Evolutionary conservation across 2,113 vertebrate species (phyloP), one percentile per base, ranked within the genome.

Genomic region (Aptenodytes forsteri): DNA sequence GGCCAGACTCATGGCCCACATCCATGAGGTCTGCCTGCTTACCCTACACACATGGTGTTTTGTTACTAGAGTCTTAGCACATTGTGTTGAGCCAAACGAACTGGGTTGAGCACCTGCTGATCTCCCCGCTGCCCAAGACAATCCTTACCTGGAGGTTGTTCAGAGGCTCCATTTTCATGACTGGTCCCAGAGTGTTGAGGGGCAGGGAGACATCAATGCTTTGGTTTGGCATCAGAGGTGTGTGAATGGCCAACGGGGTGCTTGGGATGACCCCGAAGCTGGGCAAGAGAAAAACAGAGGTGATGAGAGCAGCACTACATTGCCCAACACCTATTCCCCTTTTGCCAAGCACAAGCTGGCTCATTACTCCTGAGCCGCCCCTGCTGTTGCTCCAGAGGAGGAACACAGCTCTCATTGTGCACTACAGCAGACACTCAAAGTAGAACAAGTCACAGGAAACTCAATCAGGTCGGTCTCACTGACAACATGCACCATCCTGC

Each of bases 91-190:
- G 73, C 56, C 56, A 79, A 82, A 80, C 27, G 69, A 76, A 85
- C 10, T 7, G 26, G 29, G 47, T n/a, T 77, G 66, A 94, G 80
- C 46, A 47, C 22, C 16, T 38, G 47, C 32, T 72, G 56, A 56
- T 32, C 46, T 59, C 10, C 23, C 3, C 19, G 5, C 16, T 6
- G 9, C 32, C 30, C 82, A 1, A 55, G 56, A 38, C 26, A 56
- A 27, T 44, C 50, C 96, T 95, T 91, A 99, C 99, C 99, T 99
- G 99, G 19, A 99, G 98, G 89, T 99, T 99, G 97, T 99, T 99
- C 72, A 99, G 99, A 23, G 99, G 99, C 83, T 99, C 99, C 99
- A 99, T 99, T 97, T 99, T 99, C 99, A 99, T 99, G 72, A 99
- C 99, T 8, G 99, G 99, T 40, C 99, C 99, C 67, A 99, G 97